Conservation (phyloP, 2,797 vertebrate species). For the Caiman crocodilus region DNA sequence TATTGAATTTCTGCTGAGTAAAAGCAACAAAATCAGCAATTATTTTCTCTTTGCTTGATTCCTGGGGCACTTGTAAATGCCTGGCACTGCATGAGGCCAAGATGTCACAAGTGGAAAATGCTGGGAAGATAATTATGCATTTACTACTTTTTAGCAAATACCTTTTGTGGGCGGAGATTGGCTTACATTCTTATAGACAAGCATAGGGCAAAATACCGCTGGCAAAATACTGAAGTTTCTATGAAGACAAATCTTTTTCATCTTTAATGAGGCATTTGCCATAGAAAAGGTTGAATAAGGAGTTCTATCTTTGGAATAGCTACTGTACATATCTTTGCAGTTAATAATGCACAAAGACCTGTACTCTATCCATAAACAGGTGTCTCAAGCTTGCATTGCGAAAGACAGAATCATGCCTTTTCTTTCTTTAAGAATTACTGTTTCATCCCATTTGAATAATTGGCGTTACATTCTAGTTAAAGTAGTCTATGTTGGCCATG, state of each 20-base stretch:
- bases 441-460: background rate
- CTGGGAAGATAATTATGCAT: background rate
- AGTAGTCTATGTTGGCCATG: background rate
- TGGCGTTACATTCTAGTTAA: background rate
- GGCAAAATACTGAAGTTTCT: background rate
- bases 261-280: background rate
- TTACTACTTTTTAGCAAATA: background rate
- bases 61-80: no score
- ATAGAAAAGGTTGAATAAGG: background rate
- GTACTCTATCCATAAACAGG: fast-evolving
- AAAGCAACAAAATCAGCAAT: background rate
- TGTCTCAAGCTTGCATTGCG: background rate
- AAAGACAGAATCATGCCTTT: background rate
- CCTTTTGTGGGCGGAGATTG: background rate
- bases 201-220: background rate
- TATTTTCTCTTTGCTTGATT: background rate
- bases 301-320: background rate
- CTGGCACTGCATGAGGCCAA: no score
- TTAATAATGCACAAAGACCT: background rate
- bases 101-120: no score
- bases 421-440: background rate
- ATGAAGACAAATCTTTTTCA: background rate
- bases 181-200: background rate
- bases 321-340: background rate
- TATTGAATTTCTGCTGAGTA: background rate